Percentiles rank a stretch among this genome's conserved stretches.
Evolutionary conservation across 1,140 invertebrate genomes (phyloP).

Genomic region (Conus ventricosus): DNA sequence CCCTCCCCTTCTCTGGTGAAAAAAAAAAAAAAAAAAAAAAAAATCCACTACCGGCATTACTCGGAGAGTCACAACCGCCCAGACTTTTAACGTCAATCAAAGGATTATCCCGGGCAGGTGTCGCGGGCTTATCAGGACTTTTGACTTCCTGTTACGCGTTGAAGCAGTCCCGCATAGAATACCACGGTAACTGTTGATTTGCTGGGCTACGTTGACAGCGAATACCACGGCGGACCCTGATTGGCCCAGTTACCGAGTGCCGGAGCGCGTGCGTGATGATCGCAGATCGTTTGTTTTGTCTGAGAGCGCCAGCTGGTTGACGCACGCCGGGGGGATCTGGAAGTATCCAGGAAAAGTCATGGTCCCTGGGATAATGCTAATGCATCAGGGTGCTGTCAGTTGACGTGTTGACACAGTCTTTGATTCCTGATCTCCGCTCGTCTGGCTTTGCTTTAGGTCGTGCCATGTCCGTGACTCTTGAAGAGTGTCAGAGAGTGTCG

Average conservation of each 20-base stretch:
- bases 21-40: no score
- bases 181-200: background rate
- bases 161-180: slow-evolving; percentile 8
- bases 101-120: slow-evolving; percentile 21
- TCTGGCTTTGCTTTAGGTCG: no score
- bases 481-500: no score
- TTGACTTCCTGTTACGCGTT: background rate
- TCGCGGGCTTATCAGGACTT: background rate
- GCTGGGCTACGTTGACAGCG: slow-evolving; percentile 9
- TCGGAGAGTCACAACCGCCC: no score
- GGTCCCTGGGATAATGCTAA: background rate
- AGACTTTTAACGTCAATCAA: background rate
- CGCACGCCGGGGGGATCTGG: no score
- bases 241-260: background rate
- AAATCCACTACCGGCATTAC: no score
- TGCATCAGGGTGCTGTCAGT: background rate
- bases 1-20: no score
- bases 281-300: slow-evolving; percentile 18
- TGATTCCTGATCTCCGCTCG: no score
- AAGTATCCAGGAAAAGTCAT: background rate
- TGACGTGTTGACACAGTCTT: background rate
- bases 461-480: no score
- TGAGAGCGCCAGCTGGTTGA: background rate
- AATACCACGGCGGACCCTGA: background rate
- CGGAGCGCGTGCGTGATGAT: background rate